These are phyloP conservation scores for Malthinus flaveolus DNA, from an alignment of 2,888 invertebrate species.

Conservation along the genomic window DNA sequence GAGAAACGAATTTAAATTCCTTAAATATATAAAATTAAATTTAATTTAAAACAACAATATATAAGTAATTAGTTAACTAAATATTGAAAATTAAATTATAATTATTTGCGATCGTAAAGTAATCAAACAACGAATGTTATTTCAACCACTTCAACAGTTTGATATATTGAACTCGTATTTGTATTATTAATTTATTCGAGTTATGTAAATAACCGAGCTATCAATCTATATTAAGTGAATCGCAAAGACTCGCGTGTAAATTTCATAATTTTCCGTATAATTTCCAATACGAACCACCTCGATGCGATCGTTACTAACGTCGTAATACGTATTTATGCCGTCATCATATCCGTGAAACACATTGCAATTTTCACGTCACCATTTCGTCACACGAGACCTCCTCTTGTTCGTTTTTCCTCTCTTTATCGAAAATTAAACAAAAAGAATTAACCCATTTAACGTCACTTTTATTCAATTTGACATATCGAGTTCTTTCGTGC, in stretches of 20 bases:
- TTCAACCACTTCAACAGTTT: conserved; percentile 5
- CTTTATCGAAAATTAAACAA: background rate
- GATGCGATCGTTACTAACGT: conserved; percentile 21
- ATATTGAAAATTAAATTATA: background rate
- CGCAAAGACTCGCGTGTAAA: conserved; percentile 7
- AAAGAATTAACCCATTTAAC: background rate
- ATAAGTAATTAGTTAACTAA: conserved; percentile 3
- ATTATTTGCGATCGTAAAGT: conserved; percentile 2
- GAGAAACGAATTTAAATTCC: no score
- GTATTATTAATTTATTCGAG: conserved; percentile 9
- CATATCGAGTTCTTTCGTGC: background rate
- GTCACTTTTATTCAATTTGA: background rate
- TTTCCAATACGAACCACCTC: conserved; percentile 6
- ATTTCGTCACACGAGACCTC: conserved; percentile 9
- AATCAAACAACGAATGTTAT: conserved; percentile 3
- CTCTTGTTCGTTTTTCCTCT: no score
- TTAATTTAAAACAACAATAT: conserved; percentile 1
- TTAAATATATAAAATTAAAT: background rate
- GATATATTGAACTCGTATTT: conserved; percentile 6
- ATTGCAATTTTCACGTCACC: conserved; percentile 11
- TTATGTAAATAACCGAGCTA: conserved; percentile 17
- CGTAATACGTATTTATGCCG: conserved; percentile 18
- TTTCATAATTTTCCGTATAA: conserved; percentile 22
- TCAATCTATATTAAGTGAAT: conserved; percentile 12
- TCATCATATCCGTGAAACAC: conserved; percentile 20